These are phyloP conservation scores for Onychomys torridus DNA, from an alignment of 2,797 vertebrate genomes.

Conservation along the genomic window DNA sequence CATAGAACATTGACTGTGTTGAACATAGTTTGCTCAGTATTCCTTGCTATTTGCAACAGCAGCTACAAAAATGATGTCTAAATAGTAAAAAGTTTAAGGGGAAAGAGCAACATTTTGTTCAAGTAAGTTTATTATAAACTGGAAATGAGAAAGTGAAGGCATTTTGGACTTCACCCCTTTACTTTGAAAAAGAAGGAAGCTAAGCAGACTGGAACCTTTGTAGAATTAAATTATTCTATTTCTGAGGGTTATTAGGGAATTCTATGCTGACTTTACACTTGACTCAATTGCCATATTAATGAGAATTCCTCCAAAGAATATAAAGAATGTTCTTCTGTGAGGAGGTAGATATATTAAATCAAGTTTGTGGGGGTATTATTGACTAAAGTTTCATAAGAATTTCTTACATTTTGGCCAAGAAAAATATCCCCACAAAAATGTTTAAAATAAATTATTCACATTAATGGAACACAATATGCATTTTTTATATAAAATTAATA, in stretches of 20 bases:
- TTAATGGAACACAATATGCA: not conserved
- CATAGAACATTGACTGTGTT: slow-evolving; percentile 48
- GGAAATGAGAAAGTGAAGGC: slow-evolving; percentile 4
- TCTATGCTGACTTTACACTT: slow-evolving; percentile 28
- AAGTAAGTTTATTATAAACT: slow-evolving; percentile 47
- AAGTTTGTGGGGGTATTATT: slow-evolving; percentile 51
- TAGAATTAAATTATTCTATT: slow-evolving; percentile 70
- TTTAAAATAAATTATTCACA: slow-evolving; percentile 62
- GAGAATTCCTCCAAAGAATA: slow-evolving; percentile 47
- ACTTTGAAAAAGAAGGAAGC: slow-evolving; percentile 34
- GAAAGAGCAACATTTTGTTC: slow-evolving; percentile 1
- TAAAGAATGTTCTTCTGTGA: not conserved
- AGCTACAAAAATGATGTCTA: slow-evolving; percentile 35
- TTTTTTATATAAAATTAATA: slow-evolving; percentile 39
- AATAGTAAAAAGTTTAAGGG: slow-evolving; percentile 45
- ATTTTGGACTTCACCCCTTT: slow-evolving; percentile 10
- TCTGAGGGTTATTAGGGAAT: slow-evolving; percentile 46
- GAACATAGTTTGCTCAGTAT: slow-evolving; percentile 23
- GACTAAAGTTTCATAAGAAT: not conserved
- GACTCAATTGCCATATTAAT: slow-evolving; percentile 53
- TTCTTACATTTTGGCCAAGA: slow-evolving; percentile 37
- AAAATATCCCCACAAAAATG: not conserved
- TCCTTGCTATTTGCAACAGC: slow-evolving; percentile 2
- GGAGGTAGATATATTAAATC: slow-evolving; percentile 49
- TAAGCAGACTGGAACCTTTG: slow-evolving; percentile 24